Evolutionary conservation across 2,888 invertebrate species (phyloP).

Genomic region (Cryptocephalus primarius): DNA sequence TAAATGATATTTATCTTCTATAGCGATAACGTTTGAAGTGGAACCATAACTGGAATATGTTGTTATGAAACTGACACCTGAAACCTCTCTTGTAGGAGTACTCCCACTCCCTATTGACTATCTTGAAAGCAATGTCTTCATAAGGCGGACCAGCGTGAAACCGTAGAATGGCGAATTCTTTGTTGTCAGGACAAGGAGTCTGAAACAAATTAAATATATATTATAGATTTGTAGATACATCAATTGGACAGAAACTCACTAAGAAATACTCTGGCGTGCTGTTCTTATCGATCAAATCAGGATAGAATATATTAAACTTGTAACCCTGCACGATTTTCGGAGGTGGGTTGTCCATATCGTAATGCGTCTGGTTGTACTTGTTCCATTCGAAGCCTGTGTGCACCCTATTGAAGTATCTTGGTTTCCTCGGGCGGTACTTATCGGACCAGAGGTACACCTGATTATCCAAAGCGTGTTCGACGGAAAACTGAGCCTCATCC

Average conservation of each 20-base stretch:
- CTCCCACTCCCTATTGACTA: constrained; percentile 99
- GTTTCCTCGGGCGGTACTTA: constrained; percentile 95
- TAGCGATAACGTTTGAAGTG: constrained; percentile 98
- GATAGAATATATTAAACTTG: constrained; percentile 99
- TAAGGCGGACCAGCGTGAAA: constrained; percentile 99
- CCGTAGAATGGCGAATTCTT: constrained; percentile 86
- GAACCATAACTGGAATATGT: constrained; percentile 99
- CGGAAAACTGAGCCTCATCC: constrained; percentile 87
- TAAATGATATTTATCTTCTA: constrained; percentile 47
- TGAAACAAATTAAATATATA: constrained; percentile 31
- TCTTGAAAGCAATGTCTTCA: constrained; percentile 98
- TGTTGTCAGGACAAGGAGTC: constrained; percentile 84
- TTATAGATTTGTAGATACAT: not conserved
- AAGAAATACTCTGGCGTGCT: constrained; percentile 88
- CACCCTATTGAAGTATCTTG: constrained; percentile 93
- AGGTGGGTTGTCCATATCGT: constrained; percentile 99
- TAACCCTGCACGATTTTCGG: constrained; percentile 99
- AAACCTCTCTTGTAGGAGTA: constrained; percentile 97
- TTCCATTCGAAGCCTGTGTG: constrained; percentile 99
- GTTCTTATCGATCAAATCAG: constrained; percentile 91
- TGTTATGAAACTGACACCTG: constrained; percentile 98
- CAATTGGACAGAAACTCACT: constrained; percentile 39
- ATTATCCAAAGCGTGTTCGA: constrained; percentile 74
- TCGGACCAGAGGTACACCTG: constrained; percentile 93
- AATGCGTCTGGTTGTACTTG: constrained; percentile 99